Evolutionary conservation across 2,888 invertebrate genomes (phyloP), one percentile per base, ranked within the genome.

Genomic region (Thysanoteuthis rhombus): DNA sequence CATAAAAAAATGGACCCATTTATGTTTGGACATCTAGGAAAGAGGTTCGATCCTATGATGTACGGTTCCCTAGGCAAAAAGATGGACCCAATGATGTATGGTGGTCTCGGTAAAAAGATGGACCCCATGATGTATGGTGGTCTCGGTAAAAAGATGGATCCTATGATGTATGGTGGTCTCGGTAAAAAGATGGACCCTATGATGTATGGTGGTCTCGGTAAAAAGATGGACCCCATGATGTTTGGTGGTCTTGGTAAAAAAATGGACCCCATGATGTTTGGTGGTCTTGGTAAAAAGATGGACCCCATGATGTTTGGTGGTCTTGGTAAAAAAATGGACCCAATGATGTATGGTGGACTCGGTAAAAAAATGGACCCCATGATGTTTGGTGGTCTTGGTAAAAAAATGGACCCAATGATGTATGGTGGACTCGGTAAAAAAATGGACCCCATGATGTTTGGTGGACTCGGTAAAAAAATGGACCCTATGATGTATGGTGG

Each of bases 121-220:
- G 90, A 90, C 90, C 90, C 90, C 28, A 40, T 90, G 90, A 90
- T 90, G 90, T 90, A 40, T 90, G 90, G 90, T 40, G 90, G 90
- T 40, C 36, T 90, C 4, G 90, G 90, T 1, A 90, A 90, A 90
- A 90, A 90, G 19, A 90, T 90, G 90, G 90, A 90, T 28, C 90
- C 90, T 28, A 40, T 90, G 90, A 90, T 90, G 90, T 90, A 40
- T 39, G 90, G 92, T 0, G 92, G 92, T 10, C 22, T 92, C 0
- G 92, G 92, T 3, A 92, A 92, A 42, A 92, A 40, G 28, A n/a
- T 92, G 92, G 92, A 92, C 92, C 92, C 92, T 8, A 39, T 90
- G 90, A 90, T 90, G 90, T 90, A 40, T 39, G 90, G 39, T 22
- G 22, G 22, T 40, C 8, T 90, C 6, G 39, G 90, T 25, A 90